phyloP scores from a whole-genome alignment of 2,113 vertebrate genomes.

The Elachura formosa region DNA sequence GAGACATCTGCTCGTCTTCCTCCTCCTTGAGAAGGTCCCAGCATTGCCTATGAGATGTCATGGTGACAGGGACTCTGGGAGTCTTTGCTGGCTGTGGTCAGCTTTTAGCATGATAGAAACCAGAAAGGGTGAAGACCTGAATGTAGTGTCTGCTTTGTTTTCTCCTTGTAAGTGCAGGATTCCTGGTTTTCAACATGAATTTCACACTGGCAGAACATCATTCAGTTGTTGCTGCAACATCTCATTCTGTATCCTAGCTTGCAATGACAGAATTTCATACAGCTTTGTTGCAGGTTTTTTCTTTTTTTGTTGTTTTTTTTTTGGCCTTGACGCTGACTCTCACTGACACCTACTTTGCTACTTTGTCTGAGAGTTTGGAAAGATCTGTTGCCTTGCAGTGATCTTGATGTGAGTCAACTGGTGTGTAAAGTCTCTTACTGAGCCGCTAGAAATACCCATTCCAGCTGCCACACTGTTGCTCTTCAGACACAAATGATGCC shows the following conservation, averaged over 20 bases:
- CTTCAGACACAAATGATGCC: neutral
- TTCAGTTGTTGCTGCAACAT: neutral
- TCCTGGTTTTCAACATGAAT: neutral
- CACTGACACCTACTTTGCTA: neutral
- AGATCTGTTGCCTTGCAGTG: neutral
- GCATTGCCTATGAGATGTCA: neutral
- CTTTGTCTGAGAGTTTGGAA: neutral
- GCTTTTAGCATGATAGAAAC: neutral
- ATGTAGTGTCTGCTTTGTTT: rapidly evolving
- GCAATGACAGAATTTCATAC: neutral
- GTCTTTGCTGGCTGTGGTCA: neutral
- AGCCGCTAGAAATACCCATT: neutral
- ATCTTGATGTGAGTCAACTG: neutral
- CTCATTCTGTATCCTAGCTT: neutral
- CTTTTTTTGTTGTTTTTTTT: neutral
- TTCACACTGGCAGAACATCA: neutral
- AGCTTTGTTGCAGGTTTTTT: neutral
- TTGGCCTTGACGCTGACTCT: neutral
- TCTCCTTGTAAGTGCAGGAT: neutral
- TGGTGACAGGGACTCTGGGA: neutral
- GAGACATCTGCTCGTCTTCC: neutral
- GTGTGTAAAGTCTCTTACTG: neutral
- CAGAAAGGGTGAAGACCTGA: neutral
- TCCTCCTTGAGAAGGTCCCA: neutral
- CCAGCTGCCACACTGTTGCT: neutral